These are phyloP conservation scores for Malurus elegans DNA, from an alignment of 2,113 vertebrate species.

Conservation along the genomic window DNA sequence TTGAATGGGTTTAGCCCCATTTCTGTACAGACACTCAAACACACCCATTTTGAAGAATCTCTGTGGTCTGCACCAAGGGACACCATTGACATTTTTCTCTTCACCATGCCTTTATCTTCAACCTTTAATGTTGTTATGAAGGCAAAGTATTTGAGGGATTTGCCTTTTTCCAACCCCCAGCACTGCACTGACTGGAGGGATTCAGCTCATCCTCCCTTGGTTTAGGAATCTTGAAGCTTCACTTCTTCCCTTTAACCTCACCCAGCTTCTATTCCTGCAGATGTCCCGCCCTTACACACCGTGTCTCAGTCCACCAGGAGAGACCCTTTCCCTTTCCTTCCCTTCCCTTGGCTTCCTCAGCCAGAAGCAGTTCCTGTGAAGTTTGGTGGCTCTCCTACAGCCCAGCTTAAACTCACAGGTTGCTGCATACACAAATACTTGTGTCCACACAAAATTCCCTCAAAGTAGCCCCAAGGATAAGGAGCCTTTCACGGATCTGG, in stretches of 20 bases:
- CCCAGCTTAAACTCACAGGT: not conserved
- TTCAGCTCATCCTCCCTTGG: not conserved
- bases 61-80: not conserved
- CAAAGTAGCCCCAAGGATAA: not conserved
- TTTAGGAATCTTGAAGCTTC: not conserved
- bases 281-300: not conserved
- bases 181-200: fast-evolving
- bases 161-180: not conserved
- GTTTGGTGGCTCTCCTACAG: not conserved
- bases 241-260: not conserved
- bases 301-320: not conserved
- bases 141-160: not conserved
- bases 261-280: fast-evolving
- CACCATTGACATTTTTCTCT: fast-evolving
- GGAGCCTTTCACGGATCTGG: not conserved
- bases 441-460: not conserved
- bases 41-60: fast-evolving
- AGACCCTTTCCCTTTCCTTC: not conserved
- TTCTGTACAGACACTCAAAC: not conserved
- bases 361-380: not conserved
- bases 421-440: not conserved
- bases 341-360: not conserved
- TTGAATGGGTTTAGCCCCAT: not conserved
- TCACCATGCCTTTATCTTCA: not conserved
- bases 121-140: not conserved